Conservation (phyloP, 2,113 vertebrate species). For the Carlito syrichta region DNA sequence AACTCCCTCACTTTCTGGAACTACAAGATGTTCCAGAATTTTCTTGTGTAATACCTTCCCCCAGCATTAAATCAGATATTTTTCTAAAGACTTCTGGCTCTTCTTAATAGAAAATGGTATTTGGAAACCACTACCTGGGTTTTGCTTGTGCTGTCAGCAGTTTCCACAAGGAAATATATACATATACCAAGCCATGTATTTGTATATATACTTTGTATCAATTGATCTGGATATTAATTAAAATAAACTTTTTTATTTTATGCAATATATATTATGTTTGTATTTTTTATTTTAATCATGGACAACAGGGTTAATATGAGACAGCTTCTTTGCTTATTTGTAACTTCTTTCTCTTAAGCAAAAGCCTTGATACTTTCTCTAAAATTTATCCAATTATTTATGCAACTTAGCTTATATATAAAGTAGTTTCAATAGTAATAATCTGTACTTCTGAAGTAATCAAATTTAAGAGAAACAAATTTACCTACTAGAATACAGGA, state of each 20-base stretch:
- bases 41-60: neutral
- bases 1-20: neutral
- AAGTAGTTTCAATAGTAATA: neutral
- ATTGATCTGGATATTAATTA: neutral
- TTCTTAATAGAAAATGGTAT: neutral
- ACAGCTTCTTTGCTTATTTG: neutral
- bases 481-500: neutral
- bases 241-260: neutral
- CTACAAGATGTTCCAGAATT: neutral
- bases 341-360: neutral
- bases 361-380: neutral
- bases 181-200: neutral
- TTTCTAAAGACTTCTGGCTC: neutral
- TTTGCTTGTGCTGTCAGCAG: neutral
- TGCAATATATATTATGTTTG: no score
- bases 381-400: neutral
- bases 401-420: neutral
- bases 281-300: neutral
- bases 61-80: neutral
- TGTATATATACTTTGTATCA: neutral
- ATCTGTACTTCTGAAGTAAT: neutral
- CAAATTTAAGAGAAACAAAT: neutral
- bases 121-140: neutral
- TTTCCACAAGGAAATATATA: neutral
- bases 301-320: neutral